phyloP scores from a whole-genome alignment of 2,888 invertebrate genomes.

The Anaspis maculata region DNA sequence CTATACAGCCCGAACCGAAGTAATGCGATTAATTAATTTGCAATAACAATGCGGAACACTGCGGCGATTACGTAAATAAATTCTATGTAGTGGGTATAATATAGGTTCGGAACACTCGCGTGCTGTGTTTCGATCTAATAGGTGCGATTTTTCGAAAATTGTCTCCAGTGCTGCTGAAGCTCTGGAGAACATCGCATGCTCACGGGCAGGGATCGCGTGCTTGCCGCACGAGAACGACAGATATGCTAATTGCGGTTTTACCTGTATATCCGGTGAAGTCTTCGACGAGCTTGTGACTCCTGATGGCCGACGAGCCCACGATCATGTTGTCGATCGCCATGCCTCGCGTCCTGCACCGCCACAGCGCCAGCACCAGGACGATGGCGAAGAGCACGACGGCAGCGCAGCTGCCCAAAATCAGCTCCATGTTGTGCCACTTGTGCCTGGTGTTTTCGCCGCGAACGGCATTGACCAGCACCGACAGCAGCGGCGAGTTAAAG shows the following conservation, averaged over 20 bases:
- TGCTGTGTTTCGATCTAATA: no score
- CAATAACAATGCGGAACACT: no score
- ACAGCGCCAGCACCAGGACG: conserved; percentile 47
- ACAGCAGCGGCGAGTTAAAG: conserved; percentile 47
- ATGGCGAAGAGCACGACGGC: conserved; percentile 45
- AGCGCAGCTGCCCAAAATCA: conserved; percentile 52
- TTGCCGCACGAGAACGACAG: no score
- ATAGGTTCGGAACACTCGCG: no score
- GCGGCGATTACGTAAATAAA: no score
- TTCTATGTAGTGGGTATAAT: no score
- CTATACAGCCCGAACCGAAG: no score
- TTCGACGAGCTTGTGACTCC: conserved; percentile 54
- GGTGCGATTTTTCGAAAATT: no score
- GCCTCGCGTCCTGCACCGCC: conserved; percentile 51
- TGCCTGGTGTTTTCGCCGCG: conserved; percentile 51
- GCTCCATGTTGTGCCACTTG: conserved; percentile 48
- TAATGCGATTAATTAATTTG: no score
- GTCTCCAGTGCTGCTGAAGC: no score
- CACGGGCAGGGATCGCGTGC: no score
- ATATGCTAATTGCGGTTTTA: conserved; percentile 9
- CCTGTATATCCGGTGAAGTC: conserved; percentile 43
- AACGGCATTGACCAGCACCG: conserved; percentile 55
- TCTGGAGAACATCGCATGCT: no score
- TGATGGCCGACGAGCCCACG: conserved; percentile 51
- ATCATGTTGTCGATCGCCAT: conserved; percentile 47